Evolutionary conservation across 2,797 vertebrate species (phyloP).

Genomic region (Pseudochirops cupreus): DNA sequence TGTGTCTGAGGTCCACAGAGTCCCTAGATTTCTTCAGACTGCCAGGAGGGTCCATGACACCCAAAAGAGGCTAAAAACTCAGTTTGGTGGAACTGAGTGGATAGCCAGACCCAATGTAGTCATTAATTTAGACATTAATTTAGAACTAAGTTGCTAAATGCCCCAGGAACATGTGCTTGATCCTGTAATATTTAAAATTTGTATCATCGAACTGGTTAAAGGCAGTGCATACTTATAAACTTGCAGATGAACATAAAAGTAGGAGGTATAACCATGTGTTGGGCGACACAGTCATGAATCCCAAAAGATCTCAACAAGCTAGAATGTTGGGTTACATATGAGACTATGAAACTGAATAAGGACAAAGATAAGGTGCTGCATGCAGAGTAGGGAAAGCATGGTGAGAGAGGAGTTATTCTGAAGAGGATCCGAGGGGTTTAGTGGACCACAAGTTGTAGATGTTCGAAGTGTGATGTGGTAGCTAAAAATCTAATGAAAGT

Average conservation of each 20-base stretch:
- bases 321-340: neutral
- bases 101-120: neutral
- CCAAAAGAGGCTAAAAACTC: no score
- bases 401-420: neutral
- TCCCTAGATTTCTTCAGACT: neutral
- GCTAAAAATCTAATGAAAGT: neutral
- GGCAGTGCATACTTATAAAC: neutral
- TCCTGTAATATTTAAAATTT: neutral
- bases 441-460: neutral
- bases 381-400: neutral
- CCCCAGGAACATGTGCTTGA: neutral
- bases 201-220: neutral
- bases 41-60: neutral
- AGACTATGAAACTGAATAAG: neutral
- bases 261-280: neutral
- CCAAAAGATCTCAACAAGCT: neutral
- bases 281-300: neutral
- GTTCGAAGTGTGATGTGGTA: neutral
- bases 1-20: neutral
- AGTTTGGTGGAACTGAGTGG: neutral
- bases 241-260: neutral
- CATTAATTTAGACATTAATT: neutral
- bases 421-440: neutral
- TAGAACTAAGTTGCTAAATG: neutral
- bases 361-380: neutral